Evolutionary conservation across 2,113 vertebrate genomes (phyloP), one percentile per base, ranked within the genome.

Genomic region (Gobiocypris rarus): DNA sequence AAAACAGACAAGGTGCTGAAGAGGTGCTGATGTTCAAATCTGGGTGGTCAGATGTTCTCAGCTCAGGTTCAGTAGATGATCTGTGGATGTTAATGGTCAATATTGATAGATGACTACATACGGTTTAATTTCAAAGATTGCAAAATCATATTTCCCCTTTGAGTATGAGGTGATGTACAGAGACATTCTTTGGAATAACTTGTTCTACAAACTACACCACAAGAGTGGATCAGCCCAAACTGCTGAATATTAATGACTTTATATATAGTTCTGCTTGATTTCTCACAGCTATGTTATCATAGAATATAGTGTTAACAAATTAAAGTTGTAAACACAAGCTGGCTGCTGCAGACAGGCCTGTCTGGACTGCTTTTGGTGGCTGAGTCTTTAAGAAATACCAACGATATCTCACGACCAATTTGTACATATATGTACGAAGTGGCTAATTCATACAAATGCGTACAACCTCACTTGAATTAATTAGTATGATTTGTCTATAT

Each of bases 91-190:
- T 15, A 63, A 31, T 15, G 7, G 5, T 28, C 4, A 63, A 31
- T 8, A 31, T 3, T 28, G 26, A 14, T 15, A 28, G 13, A 69
- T 38, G 31, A 38, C 63, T 67, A 38, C 14, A 34, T 65, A 65
- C 5, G 15, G 10, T 61, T 28, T 28, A 0, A 28, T 58, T n/a
- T 63, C 17, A 54, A 52, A 61, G 59, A 34, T 8, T 22, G 31
- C 31, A 69, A 28, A 38, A 43, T 70, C 67, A 70, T 70, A 70
- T 70, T 34, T n/a, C 67, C 38, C 38, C 19, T 69, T 69, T 69
- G 41, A 69, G 17, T 31, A 17, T 65, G 28, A 31, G 28, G 63
- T 65, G 63, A 28, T 63, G 31, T 26, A 26, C 58, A 5, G 58
- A n/a, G 7, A 67, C 9, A 67, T 63, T 28, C 2, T 17, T 65